phyloP scores from a whole-genome alignment of 2,888 invertebrate genomes.

The Drosophila paramelanica region DNA sequence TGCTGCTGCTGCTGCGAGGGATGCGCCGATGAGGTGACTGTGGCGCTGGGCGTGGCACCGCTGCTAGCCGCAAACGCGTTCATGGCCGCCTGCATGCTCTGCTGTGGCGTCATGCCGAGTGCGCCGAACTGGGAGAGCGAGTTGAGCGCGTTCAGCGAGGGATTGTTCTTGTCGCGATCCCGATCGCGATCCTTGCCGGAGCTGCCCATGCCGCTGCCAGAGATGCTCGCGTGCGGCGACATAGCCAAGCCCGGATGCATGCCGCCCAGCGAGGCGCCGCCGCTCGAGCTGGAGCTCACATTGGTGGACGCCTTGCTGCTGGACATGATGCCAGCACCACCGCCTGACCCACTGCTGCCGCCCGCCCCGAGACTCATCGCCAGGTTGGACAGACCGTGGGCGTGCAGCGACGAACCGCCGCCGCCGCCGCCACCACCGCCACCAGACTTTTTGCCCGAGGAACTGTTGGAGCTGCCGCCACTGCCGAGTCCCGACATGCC shows the following conservation, averaged over 20 bases:
- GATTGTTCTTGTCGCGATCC: slow-evolving; percentile 83
- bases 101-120: slow-evolving; percentile 84
- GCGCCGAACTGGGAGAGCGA: slow-evolving; percentile 84
- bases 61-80: slow-evolving; percentile 85
- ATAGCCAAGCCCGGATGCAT: slow-evolving; percentile 71
- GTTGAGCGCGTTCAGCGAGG: slow-evolving; percentile 84
- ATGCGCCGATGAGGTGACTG: slow-evolving; percentile 65
- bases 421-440: slow-evolving; percentile 30
- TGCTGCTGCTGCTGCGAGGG: slow-evolving; percentile 59
- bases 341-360: slow-evolving; percentile 36
- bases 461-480: slow-evolving; percentile 55
- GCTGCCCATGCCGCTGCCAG: slow-evolving; percentile 33
- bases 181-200: slow-evolving; percentile 45
- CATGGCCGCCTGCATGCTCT: slow-evolving; percentile 85
- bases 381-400: slow-evolving; percentile 59
- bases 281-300: slow-evolving; percentile 59
- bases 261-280: slow-evolving; percentile 42
- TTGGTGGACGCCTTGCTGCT: slow-evolving; percentile 60
- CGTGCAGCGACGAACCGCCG: slow-evolving; percentile 54
- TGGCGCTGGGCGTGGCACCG: slow-evolving; percentile 65
- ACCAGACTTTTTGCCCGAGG: slow-evolving; percentile 65
- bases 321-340: slow-evolving; percentile 54
- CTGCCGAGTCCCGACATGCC: slow-evolving; percentile 45
- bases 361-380: slow-evolving; percentile 54
- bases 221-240: slow-evolving; percentile 77